Percentiles rank a stretch among this genome's conserved stretches.
Conservation (phyloP, 2,797 vertebrate genomes). For the Galago senegalensis region DNA sequence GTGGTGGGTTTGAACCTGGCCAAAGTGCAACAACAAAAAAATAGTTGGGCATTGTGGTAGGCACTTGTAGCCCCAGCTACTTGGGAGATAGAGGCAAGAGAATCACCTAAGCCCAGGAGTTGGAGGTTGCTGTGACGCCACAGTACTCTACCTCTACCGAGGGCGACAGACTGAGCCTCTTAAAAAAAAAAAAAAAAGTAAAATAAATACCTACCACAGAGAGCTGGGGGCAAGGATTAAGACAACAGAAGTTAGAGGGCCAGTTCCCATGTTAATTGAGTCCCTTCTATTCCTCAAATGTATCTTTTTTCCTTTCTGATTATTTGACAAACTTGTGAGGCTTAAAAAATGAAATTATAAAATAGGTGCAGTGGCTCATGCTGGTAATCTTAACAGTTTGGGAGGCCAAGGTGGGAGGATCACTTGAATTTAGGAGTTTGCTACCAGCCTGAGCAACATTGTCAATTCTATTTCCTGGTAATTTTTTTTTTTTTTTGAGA, state of each 20-base stretch:
- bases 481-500: no score
- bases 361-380: neutral
- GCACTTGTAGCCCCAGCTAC: no score
- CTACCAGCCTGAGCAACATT: no score
- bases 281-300: neutral
- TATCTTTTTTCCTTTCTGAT: neutral
- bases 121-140: no score
- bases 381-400: neutral
- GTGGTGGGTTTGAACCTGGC: no score
- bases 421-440: neutral
- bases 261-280: neutral
- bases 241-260: neutral
- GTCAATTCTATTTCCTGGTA: conserved; percentile 24
- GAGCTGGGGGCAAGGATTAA: neutral
- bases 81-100: no score
- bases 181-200: no score
- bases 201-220: neutral
- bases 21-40: no score
- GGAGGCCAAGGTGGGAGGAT: neutral
- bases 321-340: conserved; percentile 20
- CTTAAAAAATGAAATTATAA: conserved; percentile 15
- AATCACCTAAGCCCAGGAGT: no score
- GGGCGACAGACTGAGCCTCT: no score
- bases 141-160: no score
- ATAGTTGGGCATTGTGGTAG: no score